These are phyloP conservation scores for Ceraclea dissimilis DNA, from an alignment of 2,888 invertebrate genomes.

Conservation along the genomic window DNA sequence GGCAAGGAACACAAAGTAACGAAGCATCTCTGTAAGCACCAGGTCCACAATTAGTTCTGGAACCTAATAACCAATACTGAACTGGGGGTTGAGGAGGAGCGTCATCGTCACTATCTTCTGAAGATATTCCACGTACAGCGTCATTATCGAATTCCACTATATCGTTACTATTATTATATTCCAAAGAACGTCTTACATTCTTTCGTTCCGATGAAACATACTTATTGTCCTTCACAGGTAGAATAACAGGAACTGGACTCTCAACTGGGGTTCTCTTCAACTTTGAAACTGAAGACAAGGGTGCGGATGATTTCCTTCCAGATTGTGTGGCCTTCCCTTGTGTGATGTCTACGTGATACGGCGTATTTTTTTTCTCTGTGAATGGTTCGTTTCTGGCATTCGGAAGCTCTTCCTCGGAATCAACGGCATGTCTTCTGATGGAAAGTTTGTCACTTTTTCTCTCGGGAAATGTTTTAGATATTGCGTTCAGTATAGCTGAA, in stretches of 20 bases:
- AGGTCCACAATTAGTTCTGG: not conserved
- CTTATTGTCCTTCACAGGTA: constrained; percentile 23
- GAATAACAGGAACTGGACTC: constrained; percentile 20
- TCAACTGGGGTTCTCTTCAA: constrained; percentile 3
- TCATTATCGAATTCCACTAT: not conserved
- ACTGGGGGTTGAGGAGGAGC: not conserved
- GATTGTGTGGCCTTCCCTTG: constrained; percentile 28
- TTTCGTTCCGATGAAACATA: constrained; percentile 18
- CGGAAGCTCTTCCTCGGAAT: constrained; percentile 11
- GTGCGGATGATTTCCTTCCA: constrained; percentile 1
- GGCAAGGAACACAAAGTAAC: not conserved
- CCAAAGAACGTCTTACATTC: not conserved
- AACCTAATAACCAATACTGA: not conserved
- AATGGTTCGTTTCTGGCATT: constrained; percentile 14
- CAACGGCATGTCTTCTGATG: constrained; percentile 3
- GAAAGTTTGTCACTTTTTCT: constrained; percentile 14
- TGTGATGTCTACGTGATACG: constrained; percentile 59
- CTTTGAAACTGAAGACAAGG: not conserved
- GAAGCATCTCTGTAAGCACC: not conserved
- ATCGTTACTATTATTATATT: not conserved
- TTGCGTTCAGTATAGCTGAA: constrained; percentile 30
- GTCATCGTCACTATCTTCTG: not conserved
- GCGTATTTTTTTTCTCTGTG: constrained; percentile 61
- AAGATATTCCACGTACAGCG: not conserved
- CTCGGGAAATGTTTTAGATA: constrained; percentile 31